These are phyloP conservation scores for Galbula dea DNA, from an alignment of 2,113 vertebrate species.

Conservation along the genomic window DNA sequence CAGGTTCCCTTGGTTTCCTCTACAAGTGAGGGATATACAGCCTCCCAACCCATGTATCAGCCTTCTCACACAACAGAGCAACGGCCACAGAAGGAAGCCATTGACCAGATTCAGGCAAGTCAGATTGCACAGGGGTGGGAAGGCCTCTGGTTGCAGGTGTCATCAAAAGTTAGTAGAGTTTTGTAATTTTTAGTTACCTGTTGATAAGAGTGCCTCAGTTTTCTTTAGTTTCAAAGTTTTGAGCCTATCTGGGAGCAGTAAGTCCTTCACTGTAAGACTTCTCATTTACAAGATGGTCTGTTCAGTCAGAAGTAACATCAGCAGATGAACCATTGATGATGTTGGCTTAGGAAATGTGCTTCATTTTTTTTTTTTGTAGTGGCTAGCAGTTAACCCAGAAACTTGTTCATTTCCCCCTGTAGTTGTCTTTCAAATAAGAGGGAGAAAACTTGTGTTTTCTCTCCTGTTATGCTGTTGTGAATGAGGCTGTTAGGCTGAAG, in stretches of 20 bases:
- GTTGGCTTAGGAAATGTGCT: background rate
- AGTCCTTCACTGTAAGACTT: background rate
- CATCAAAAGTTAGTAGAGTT: background rate
- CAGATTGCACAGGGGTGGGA: slow-evolving; percentile 18
- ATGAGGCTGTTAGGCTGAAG: background rate
- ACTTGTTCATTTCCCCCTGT: background rate
- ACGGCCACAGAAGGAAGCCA: slow-evolving; percentile 82
- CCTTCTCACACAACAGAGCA: slow-evolving; percentile 87
- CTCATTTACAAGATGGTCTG: background rate
- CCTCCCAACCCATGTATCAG: slow-evolving; percentile 87
- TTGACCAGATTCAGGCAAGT: slow-evolving; percentile 91
- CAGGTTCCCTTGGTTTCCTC: slow-evolving; percentile 88
- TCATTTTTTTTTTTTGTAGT: background rate
- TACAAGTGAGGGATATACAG: slow-evolving; percentile 81
- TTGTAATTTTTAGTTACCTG: too few relatives aligned
- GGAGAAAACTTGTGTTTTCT: background rate
- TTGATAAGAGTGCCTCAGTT: background rate
- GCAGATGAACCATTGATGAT: background rate
- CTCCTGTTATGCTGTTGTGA: background rate
- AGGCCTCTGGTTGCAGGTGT: background rate
- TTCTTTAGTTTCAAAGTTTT: background rate
- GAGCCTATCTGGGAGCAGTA: background rate
- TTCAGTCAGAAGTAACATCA: background rate
- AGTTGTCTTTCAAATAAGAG: background rate
- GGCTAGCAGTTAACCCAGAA: background rate